phyloP scores from a whole-genome alignment of 2,113 vertebrate genomes.

The Cisticola juncidis region DNA sequence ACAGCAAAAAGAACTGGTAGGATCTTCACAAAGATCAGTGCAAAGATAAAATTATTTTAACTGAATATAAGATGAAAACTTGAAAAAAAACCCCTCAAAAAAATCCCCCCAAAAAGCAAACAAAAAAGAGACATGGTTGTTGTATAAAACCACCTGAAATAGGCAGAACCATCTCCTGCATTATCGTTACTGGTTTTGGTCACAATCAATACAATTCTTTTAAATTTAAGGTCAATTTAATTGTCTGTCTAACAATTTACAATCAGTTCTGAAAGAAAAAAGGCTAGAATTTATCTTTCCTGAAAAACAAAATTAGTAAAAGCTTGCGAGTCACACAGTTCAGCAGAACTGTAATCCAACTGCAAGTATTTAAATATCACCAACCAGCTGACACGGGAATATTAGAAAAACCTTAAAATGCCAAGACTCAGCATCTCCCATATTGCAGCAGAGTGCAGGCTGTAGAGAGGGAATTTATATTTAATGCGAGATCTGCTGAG shows the following conservation, averaged over 20 bases:
- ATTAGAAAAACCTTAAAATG: slow-evolving; percentile 59
- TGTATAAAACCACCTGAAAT: neutral
- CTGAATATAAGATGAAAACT: neutral
- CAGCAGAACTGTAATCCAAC: slow-evolving; percentile 46
- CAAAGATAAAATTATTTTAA: neutral
- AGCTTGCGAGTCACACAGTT: neutral
- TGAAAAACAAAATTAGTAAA: slow-evolving; percentile 9
- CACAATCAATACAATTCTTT: neutral
- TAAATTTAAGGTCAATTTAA: neutral
- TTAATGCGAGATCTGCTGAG: slow-evolving; percentile 57
- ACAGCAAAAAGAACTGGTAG: neutral
- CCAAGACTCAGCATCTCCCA: slow-evolving; percentile 54
- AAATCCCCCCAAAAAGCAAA: neutral
- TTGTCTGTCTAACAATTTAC: neutral
- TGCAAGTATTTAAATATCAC: slow-evolving; percentile 53
- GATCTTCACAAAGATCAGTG: neutral
- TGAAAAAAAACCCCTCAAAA: neutral
- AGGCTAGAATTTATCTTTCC: neutral
- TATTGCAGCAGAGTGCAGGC: slow-evolving; percentile 32
- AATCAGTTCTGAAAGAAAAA: neutral
- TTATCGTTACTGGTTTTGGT: neutral
- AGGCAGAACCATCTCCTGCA: neutral
- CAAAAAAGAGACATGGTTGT: neutral
- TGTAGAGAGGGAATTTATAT: slow-evolving; percentile 52
- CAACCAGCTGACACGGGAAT: slow-evolving; percentile 30